Base-by-base conservation (phyloP, 2,797 vertebrate species). In the Yasuhikotakia modesta region DNA sequence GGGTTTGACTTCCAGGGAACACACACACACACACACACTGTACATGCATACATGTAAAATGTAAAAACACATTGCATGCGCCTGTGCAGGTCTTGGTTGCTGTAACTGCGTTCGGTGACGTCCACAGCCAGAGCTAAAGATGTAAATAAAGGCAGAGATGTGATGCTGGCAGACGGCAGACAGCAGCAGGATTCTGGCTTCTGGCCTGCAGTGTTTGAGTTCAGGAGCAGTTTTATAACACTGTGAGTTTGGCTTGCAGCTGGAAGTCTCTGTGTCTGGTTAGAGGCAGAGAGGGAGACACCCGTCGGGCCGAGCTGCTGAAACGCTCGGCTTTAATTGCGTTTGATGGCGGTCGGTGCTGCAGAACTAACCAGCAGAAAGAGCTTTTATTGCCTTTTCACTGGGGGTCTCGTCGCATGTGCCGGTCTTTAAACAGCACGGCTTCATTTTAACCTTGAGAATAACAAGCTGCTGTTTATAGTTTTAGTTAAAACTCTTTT, bases 231-330 rank as follows among this genome's bases (percentile, higher is more conserved):
- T 84, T 85, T 83, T 84, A 84, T 81, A 68, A 78, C 65, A 35
- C 61, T 71, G 64, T 16, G 75, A 79, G 79, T 82, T 83, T 83
- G 82, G 81, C 82, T 78, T 83, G 35, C 73, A 83, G 82, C 76
- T 68, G 66, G 70, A 77, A 80, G 79, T 78, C 73, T 75, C 67
- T 71, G 16, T 50, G 48, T 82, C 75, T 80, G 52, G 74, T 69
- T 80, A 75, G 58, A 66, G 32, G 55, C 43, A 24, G 45, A 73
- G 70, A 21, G 19, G 57, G 66, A 65, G 73, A 58, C 71, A 71
- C 71, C 77, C 60, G 75, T 78, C 71, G 77, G 71, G 66, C 74
- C 32, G 43, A 39, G 63, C 60, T 73, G 79, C 71, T 17, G 43
- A 64, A 79, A 68, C 39, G 71, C 72, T 68, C 79, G 52, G 50